These are phyloP conservation scores for Smittia sp. DNA, from an alignment of 2,888 invertebrate species.

Conservation along the genomic window DNA sequence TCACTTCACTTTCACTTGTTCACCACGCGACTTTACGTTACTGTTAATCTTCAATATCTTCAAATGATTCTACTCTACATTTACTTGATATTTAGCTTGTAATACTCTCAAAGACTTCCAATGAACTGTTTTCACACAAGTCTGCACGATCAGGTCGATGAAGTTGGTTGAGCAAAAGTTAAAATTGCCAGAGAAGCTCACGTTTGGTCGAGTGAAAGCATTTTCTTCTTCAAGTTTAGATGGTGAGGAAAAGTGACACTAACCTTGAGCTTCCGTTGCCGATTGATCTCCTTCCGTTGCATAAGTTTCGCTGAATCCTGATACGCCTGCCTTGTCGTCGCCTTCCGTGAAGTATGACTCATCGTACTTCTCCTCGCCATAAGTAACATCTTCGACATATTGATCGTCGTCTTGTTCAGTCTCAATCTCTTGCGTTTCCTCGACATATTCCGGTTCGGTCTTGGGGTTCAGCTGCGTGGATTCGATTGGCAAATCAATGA, in stretches of 20 bases:
- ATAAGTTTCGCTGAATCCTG: slow-evolving; percentile 48
- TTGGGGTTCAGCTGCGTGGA: slow-evolving; percentile 57
- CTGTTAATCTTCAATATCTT: neutral
- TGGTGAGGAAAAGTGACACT: slow-evolving; percentile 46
- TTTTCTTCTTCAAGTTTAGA: neutral
- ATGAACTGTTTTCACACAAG: neutral
- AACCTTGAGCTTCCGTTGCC: slow-evolving; percentile 55
- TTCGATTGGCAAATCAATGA: slow-evolving; percentile 54
- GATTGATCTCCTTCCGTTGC: slow-evolving; percentile 50
- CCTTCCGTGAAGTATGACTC: slow-evolving; percentile 55
- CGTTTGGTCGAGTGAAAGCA: neutral
- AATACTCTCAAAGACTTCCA: neutral
- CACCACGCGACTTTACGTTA: neutral
- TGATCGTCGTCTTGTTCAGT: slow-evolving; percentile 62
- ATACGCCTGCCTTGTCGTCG: slow-evolving; percentile 48
- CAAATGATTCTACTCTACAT: neutral
- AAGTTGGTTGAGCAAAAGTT: slow-evolving; percentile 27
- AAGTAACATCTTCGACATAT: slow-evolving; percentile 65
- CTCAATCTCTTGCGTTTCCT: slow-evolving; percentile 61
- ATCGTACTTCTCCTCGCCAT: slow-evolving; percentile 61
- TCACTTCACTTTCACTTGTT: neutral
- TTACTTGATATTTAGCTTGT: neutral
- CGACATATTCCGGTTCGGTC: slow-evolving; percentile 66
- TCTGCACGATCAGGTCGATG: neutral
- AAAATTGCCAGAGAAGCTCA: slow-evolving; percentile 10